A percentile compares a stretch with the other conserved stretches of the same genome.
These are phyloP conservation scores for Anoplolepis gracilipes DNA, from an alignment of 1,140 invertebrate species.

Conservation along the genomic window DNA sequence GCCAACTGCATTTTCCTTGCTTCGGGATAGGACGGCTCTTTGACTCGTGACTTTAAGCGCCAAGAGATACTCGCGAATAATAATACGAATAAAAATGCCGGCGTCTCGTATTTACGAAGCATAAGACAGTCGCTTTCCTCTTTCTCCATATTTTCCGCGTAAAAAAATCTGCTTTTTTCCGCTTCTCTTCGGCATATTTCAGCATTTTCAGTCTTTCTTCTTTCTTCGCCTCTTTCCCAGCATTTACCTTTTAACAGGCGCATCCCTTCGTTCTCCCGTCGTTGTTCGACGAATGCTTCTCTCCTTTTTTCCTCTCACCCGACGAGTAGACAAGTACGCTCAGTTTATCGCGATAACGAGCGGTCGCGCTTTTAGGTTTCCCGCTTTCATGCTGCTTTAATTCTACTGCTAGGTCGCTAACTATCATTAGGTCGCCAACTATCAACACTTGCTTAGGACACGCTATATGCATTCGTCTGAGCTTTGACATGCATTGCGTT, in stretches of 20 bases:
- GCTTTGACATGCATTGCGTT: not conserved
- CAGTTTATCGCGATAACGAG: conserved; percentile 48
- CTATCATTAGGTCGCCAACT: not conserved
- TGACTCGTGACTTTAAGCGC: conserved; percentile 34
- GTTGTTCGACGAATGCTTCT: not conserved
- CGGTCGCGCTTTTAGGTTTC: conserved; percentile 41
- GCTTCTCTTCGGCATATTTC: not conserved
- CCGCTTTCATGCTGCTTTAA: not conserved
- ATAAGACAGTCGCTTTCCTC: not conserved
- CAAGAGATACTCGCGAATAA: conserved; percentile 42
- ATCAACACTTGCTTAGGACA: not conserved
- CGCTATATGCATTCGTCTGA: not conserved
- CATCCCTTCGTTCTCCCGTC: not conserved
- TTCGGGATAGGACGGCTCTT: conserved; percentile 42
- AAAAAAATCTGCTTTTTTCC: not conserved
- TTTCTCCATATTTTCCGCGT: no score
- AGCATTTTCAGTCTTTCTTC: not conserved
- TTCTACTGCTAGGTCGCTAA: conserved; percentile 6
- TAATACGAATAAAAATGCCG: conserved; percentile 54
- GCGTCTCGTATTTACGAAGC: conserved; percentile 29
- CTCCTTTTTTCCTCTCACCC: not conserved
- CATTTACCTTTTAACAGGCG: not conserved
- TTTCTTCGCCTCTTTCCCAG: not conserved
- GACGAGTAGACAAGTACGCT: conserved; percentile 4
- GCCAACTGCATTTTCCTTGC: conserved; percentile 13